phyloP scores from a whole-genome alignment of 37 sponge, comb jelly and placozoan species.

The Geodia barretti region DNA sequence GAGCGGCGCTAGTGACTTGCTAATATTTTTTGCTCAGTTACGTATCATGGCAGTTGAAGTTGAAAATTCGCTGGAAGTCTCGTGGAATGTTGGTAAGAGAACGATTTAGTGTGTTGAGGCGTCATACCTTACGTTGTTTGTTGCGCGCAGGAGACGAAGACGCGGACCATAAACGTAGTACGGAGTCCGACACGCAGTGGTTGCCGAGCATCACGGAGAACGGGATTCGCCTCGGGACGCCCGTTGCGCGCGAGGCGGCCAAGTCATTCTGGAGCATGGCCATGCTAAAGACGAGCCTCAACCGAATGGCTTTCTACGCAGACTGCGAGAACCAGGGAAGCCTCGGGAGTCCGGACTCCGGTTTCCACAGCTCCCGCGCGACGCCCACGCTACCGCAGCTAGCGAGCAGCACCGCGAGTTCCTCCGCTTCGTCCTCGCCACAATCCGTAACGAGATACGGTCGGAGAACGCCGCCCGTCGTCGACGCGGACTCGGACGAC shows the following conservation, averaged over 20 bases:
- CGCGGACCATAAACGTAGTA: not conserved
- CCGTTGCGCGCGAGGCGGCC: constrained; percentile 17
- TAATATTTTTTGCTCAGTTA: too few species aligned
- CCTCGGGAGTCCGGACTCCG: not conserved
- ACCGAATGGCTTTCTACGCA: constrained; percentile 11
- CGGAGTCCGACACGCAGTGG: not conserved
- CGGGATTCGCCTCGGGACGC: constrained; percentile 27
- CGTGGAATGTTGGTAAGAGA: not conserved
- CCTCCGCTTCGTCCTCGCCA: not conserved
- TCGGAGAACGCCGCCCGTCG: not conserved
- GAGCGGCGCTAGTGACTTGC: too few species aligned
- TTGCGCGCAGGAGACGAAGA: not conserved
- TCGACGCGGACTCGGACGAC: not conserved
- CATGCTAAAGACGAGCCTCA: constrained; percentile 38
- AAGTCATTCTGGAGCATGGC: constrained; percentile 59
- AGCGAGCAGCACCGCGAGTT: not conserved
- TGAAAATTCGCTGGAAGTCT: not conserved
- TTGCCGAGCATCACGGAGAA: not conserved
- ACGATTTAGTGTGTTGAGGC: too few species aligned
- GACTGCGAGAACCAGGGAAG: not conserved
- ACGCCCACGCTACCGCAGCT: not conserved
- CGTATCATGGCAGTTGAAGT: too few species aligned
- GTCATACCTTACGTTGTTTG: too few species aligned
- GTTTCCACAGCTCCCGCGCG: not conserved
- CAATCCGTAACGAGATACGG: not conserved